Base-by-base conservation (phyloP, 2,797 vertebrate species). In the Emydoidea blandingii region DNA sequence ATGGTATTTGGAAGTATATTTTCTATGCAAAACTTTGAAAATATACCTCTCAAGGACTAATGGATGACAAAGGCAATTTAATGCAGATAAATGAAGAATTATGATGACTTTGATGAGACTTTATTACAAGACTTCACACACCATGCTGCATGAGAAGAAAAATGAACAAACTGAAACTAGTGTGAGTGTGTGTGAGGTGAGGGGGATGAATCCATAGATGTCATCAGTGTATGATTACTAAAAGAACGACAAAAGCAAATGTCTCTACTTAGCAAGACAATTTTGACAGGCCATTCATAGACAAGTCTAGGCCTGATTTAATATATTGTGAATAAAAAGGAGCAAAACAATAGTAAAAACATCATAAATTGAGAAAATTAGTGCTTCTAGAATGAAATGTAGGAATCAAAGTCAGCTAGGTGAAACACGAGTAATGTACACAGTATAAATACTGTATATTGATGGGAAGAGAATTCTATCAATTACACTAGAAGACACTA, bases 231-330 rank as follows among this genome's bases (percentile, higher is more conserved):
- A 21, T 86, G 37, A 83, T 85, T 81, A 47, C 15, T 74, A 47
- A 62, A 1, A 7, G 80, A 91, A 92, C 74, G 19, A 76, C 62
- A 34, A 87, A 93, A 83, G 31, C 47, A 86, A 81, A 83, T 47
- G 81, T 12, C 37, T 83, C 59, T 68, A 16, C 76, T 91, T 87
- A 0, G 0, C 21, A 89, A 85, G 85, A 80, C 62, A 50, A 3
- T 52, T 86, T 83, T 91, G 41, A 59, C 76, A 93, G 86, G 54
- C 12, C 79, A 93, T 85, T 87, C 89, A 79, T 41, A 88, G 80
- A 21, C 31, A 49, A 56, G 4, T 47, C 6, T 76, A 47, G 74
- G 25, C 5, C 16, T 89, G 91, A 91, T 94, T 76, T 53, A 62
- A 53, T 41, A 72, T 1, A 12, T 2, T 81, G 21, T 41, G 23